A percentile compares a stretch with the other conserved stretches of the same genome.
Evolutionary conservation across 2,797 vertebrate species (phyloP).

Genomic region (Lycodopsis pacificus): DNA sequence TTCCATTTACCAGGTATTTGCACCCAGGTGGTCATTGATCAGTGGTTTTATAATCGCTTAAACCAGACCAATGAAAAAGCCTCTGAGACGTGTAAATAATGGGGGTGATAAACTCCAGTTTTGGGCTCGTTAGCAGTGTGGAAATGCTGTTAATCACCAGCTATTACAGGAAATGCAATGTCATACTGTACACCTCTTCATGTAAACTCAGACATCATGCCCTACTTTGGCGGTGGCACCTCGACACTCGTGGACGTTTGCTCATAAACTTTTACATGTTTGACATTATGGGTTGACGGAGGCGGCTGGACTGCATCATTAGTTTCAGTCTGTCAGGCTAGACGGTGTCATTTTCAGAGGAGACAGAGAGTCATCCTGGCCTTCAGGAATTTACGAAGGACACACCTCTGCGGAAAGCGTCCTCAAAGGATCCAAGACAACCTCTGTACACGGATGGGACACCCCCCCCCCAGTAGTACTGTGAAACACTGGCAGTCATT

Average conservation of each 20-base stretch:
- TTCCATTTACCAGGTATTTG: constrained; percentile 45
- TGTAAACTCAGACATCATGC: neutral
- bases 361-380: constrained; percentile 22
- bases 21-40: constrained; percentile 53
- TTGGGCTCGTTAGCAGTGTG: constrained; percentile 29
- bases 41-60: constrained; percentile 49
- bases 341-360: constrained; percentile 14
- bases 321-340: constrained; percentile 32
- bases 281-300: constrained; percentile 39
- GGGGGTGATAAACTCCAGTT: constrained; percentile 33
- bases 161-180: constrained; percentile 13
- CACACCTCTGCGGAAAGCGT: neutral
- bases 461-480: neutral
- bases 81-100: constrained; percentile 40
- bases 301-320: constrained; percentile 36
- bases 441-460: constrained; percentile 6
- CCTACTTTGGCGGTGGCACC: constrained; percentile 5
- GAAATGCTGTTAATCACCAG: constrained; percentile 37
- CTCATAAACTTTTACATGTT: constrained; percentile 48
- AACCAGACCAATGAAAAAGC: constrained; percentile 57
- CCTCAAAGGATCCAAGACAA: constrained; percentile 1
- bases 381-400: constrained; percentile 25
- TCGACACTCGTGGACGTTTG: neutral
- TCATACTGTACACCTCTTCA: neutral
- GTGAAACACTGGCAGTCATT: neutral